Conservation (phyloP, 2,888 invertebrate species). For the Papilio elwesi region DNA sequence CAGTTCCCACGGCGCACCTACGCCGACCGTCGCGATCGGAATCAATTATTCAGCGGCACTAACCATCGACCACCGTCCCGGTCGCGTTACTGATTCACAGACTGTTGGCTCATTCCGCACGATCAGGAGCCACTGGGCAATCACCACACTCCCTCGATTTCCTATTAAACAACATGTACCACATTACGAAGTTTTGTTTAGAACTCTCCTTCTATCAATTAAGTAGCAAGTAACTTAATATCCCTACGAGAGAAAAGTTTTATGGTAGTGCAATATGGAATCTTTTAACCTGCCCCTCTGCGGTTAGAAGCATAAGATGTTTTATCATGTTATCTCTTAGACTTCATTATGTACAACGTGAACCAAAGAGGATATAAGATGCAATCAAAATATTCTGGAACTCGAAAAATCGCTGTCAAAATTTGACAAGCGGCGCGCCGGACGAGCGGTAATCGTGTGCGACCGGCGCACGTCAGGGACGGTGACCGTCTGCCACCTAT, state of each 20-base stretch:
- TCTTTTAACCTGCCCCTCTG: background rate
- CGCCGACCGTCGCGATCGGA: slow-evolving; percentile 3
- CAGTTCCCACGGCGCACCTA: slow-evolving; percentile 29
- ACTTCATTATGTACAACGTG: slow-evolving; percentile 8
- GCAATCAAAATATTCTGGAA: slow-evolving; percentile 16
- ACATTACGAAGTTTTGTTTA: slow-evolving; percentile 9
- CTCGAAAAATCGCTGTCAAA: slow-evolving; percentile 11
- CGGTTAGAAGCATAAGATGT: background rate
- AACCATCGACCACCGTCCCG: slow-evolving; percentile 6
- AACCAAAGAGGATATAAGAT: slow-evolving; percentile 2
- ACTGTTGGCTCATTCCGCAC: background rate
- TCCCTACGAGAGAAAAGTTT: background rate
- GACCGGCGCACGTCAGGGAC: slow-evolving; percentile 12
- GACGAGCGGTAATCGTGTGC: slow-evolving; percentile 5
- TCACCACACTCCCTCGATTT: background rate
- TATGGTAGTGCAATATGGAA: background rate
- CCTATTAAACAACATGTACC: slow-evolving; percentile 5
- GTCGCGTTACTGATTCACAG: background rate
- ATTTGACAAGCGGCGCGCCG: slow-evolving; percentile 17
- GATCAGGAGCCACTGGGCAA: background rate
- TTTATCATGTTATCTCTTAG: background rate
- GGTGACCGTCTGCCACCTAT: slow-evolving; percentile 4
- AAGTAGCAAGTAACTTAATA: background rate
- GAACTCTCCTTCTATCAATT: background rate
- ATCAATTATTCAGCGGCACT: slow-evolving; percentile 32